These are phyloP conservation scores for Metaphire vulgaris DNA, from an alignment of 1,140 invertebrate species.

Conservation along the genomic window DNA sequence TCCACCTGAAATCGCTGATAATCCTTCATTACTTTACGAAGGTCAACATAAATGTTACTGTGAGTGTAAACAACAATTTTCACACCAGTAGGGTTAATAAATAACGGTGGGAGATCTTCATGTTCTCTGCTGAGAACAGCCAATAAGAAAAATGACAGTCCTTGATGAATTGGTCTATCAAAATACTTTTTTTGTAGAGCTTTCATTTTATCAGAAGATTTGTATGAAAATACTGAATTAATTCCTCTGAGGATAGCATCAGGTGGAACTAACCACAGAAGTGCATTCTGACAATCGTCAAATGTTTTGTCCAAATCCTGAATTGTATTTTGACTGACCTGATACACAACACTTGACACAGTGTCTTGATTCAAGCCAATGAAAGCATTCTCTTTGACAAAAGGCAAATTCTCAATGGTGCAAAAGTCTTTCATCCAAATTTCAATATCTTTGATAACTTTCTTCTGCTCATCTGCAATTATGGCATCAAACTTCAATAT, in stretches of 20 bases:
- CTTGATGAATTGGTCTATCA: neutral
- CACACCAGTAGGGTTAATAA: neutral
- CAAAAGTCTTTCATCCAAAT: conserved; percentile 22
- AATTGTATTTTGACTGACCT: neutral
- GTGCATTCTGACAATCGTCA: neutral
- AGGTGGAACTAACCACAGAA: neutral
- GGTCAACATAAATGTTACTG: neutral
- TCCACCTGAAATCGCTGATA: neutral
- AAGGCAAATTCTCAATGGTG: neutral
- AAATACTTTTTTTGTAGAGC: neutral
- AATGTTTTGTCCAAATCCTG: neutral
- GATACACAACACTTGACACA: neutral
- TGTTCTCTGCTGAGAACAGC: neutral
- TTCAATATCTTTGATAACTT: conserved; percentile 17
- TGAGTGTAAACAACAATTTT: neutral
- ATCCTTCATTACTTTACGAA: neutral
- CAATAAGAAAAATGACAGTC: neutral
- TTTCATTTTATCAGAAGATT: neutral
- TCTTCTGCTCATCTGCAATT: conserved; percentile 19
- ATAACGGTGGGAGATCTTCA: neutral
- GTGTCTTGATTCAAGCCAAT: neutral
- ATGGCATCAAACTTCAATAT: conserved; percentile 29
- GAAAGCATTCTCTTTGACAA: neutral
- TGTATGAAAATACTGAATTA: neutral
- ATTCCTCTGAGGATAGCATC: neutral